Conservation (phyloP, 2,888 invertebrate species). For the Drosophila mulleri region DNA sequence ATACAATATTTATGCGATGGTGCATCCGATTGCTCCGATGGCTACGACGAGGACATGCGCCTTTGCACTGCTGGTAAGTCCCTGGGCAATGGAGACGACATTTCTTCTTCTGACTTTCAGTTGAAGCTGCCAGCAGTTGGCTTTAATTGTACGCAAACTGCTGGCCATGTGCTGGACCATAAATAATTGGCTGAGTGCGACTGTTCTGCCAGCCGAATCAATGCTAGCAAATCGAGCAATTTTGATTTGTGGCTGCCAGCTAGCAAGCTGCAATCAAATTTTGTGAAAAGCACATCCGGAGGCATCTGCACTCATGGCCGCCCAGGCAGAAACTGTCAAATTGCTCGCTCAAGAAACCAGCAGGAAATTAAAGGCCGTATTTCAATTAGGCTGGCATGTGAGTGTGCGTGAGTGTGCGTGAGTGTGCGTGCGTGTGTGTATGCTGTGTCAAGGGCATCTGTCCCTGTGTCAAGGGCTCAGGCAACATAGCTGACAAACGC, state of each 20-base stretch:
- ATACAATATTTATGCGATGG: constrained; percentile 98
- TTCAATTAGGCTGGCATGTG: constrained; percentile 46
- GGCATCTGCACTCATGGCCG: constrained; percentile 13
- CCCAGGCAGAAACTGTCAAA: constrained; percentile 23
- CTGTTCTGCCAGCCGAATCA: constrained; percentile 33
- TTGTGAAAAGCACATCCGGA: constrained; percentile 10
- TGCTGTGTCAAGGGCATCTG: constrained; percentile 28
- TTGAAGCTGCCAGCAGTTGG: constrained; percentile 3
- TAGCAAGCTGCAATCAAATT: constrained; percentile 29
- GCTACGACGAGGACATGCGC: constrained; percentile 97
- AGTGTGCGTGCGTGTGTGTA: background rate
- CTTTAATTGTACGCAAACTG: constrained; percentile 33
- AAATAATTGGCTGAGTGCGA: constrained; percentile 22
- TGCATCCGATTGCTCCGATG: constrained; percentile 96
- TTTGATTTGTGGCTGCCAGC: constrained; percentile 37
- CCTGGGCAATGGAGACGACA: background rate
- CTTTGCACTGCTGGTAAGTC: constrained; percentile 96
- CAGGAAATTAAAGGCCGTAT: constrained; percentile 54
- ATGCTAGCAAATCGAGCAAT: constrained; percentile 18
- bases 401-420: background rate
- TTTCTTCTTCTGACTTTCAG: constrained; percentile 15
- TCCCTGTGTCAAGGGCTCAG: constrained; percentile 9
- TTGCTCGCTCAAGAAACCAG: constrained; percentile 18
- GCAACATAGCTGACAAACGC: constrained; percentile 18
- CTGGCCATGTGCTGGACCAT: constrained; percentile 7